Evolutionary conservation across 2,797 vertebrate species (phyloP).

Genomic region (Pipistrellus kuhlii): DNA sequence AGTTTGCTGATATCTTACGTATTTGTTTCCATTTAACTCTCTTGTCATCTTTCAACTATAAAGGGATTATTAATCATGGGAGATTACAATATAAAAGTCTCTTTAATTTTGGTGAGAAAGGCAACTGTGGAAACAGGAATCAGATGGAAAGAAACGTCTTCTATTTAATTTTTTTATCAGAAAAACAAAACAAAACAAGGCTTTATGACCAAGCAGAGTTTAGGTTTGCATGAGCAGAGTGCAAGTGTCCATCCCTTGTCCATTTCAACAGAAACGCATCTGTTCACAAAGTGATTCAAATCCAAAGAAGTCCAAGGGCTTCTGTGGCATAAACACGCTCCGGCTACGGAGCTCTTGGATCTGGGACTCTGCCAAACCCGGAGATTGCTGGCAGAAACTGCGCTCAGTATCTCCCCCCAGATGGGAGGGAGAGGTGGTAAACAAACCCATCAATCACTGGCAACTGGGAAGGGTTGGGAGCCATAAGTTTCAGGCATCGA

Average conservation of each 20-base stretch:
- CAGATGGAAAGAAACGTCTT: conserved; percentile 2
- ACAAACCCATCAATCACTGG: conserved; percentile 82
- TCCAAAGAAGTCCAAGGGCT: conserved; percentile 63
- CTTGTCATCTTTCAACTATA: background rate
- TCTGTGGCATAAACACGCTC: conserved; percentile 57
- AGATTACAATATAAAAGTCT: background rate
- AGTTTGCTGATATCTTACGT: background rate
- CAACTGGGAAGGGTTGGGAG: conserved; percentile 62
- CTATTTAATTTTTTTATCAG: conserved; percentile 54
- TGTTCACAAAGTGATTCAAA: conserved; percentile 78
- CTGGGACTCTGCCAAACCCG: conserved; percentile 73
- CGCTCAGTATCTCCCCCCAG: conserved; percentile 70
- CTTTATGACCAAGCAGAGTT: conserved; percentile 45
- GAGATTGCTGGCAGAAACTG: conserved; percentile 75
- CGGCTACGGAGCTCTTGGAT: conserved; percentile 58
- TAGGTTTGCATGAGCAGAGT: conserved; percentile 63
- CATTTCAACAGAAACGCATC: conserved; percentile 72
- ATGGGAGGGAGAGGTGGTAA: conserved; percentile 77
- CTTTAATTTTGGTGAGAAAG: conserved; percentile 28
- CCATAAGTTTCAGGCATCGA: conserved; percentile 57
- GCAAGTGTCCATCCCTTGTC: conserved; percentile 65
- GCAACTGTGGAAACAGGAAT: conserved; percentile 31
- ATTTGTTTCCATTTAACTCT: conserved; percentile 25
- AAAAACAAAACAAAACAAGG: background rate
- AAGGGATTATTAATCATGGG: conserved; percentile 35